Conservation (phyloP, 2,888 invertebrate species). For the Chouioia cunea region DNA sequence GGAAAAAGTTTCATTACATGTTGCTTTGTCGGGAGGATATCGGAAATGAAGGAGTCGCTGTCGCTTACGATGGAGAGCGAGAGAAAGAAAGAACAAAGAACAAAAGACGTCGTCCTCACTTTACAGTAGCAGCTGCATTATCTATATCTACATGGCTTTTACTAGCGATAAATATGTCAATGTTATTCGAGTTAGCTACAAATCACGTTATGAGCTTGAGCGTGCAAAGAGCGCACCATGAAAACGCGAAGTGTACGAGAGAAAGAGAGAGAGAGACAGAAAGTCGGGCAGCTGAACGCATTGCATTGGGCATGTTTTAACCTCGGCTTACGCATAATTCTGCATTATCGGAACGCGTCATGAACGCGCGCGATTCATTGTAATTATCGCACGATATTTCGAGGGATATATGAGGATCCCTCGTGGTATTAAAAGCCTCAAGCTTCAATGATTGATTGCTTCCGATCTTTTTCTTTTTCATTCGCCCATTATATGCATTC, state of each 20-base stretch:
- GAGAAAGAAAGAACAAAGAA: constrained; percentile 13
- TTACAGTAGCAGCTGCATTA: background rate
- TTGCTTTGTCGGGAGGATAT: constrained; percentile 39
- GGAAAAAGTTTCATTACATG: constrained; percentile 43
- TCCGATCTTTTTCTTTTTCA: constrained; percentile 14
- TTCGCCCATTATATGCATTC: background rate
- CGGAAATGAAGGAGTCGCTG: constrained; percentile 29
- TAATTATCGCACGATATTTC: constrained; percentile 53
- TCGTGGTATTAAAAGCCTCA: constrained; percentile 15
- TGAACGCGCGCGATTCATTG: constrained; percentile 53
- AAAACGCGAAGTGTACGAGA: no score
- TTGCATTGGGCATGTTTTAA: constrained; percentile 53
- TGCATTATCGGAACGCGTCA: constrained; percentile 52
- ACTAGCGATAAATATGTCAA: constrained; percentile 60
- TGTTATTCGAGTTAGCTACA: constrained; percentile 51
- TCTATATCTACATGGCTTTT: constrained; percentile 50
- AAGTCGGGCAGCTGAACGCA: no score
- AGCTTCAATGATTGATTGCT: constrained; percentile 28
- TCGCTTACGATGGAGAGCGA: background rate
- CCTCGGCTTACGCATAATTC: constrained; percentile 57
- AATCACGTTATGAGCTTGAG: constrained; percentile 37
- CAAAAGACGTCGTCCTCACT: constrained; percentile 5
- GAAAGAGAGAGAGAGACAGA: no score
- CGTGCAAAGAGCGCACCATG: constrained; percentile 1
- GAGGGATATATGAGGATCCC: background rate